Conservation (phyloP, 1,140 invertebrate species). For the Bombus picipes region DNA sequence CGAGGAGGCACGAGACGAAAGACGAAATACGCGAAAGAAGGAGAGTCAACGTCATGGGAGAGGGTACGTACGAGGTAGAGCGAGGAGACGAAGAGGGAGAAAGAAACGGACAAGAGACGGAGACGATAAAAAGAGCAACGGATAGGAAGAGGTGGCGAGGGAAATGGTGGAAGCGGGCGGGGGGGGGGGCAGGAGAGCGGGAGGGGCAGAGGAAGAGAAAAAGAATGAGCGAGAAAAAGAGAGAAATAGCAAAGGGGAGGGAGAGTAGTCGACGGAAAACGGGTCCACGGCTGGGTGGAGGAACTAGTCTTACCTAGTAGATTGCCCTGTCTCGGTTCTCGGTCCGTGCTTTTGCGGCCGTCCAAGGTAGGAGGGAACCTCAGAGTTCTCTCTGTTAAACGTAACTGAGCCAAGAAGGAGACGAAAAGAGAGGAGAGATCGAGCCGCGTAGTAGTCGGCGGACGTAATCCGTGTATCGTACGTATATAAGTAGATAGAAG, state of each 20-base stretch:
- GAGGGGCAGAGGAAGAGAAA: background rate
- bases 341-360: conserved; percentile 62
- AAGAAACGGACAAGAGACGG: conserved; percentile 26
- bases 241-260: conserved; percentile 27
- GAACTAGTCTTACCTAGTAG: conserved; percentile 72
- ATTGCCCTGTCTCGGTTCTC: conserved; percentile 67
- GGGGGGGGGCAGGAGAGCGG: background rate
- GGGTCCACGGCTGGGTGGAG: conserved; percentile 69
- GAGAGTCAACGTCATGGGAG: conserved; percentile 27
- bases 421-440: conserved; percentile 61
- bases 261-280: conserved; percentile 63
- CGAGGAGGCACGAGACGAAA: conserved; percentile 26
- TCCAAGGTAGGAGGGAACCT: conserved; percentile 51
- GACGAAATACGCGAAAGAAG: conserved; percentile 17
- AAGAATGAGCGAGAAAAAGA: background rate
- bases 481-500: background rate
- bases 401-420: conserved; percentile 28
- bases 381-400: conserved; percentile 20
- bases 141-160: conserved; percentile 7
- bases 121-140: conserved; percentile 42
- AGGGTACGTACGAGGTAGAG: conserved; percentile 38
- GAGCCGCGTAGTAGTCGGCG: conserved; percentile 39
- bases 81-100: conserved; percentile 28
- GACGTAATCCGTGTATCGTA: conserved; percentile 32
- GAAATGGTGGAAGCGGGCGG: background rate